These are phyloP conservation scores for Orussus abietinus DNA, from an alignment of 1,140 invertebrate species.

Conservation along the genomic window DNA sequence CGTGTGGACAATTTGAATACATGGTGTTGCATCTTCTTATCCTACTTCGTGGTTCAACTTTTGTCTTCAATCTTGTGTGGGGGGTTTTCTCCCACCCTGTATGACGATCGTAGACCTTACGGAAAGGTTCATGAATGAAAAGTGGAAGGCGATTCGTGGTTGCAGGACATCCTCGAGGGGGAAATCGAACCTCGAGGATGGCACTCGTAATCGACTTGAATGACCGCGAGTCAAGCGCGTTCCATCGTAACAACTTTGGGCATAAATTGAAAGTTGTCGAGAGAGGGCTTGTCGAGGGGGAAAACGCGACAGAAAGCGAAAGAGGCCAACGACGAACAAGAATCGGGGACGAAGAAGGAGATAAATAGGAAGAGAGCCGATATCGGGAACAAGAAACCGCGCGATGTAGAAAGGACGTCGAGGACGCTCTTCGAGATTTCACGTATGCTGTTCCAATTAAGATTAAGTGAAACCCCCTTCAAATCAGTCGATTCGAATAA, in stretches of 20 bases:
- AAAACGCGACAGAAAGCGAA: slow-evolving; percentile 19
- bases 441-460: no score
- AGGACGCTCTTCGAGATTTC: no score
- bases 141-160: neutral
- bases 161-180: neutral
- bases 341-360: slow-evolving; percentile 8
- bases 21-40: no score
- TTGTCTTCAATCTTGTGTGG: no score
- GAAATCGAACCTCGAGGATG: neutral
- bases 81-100: no score
- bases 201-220: slow-evolving; percentile 26
- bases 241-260: slow-evolving; percentile 36
- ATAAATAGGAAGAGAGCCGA: neutral
- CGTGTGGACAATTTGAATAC: no score
- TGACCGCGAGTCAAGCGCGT: slow-evolving; percentile 23
- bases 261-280: slow-evolving; percentile 45
- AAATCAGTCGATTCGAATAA: no score
- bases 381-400: slow-evolving; percentile 14
- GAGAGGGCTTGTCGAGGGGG: slow-evolving; percentile 29
- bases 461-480: no score
- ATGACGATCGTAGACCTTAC: no score
- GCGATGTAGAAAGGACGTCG: slow-evolving; percentile 14
- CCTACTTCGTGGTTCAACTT: no score
- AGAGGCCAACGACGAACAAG: slow-evolving; percentile 15
- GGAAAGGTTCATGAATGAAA: neutral